Base-by-base conservation (phyloP, 2,113 vertebrate genomes). In the Zingel zingel region DNA sequence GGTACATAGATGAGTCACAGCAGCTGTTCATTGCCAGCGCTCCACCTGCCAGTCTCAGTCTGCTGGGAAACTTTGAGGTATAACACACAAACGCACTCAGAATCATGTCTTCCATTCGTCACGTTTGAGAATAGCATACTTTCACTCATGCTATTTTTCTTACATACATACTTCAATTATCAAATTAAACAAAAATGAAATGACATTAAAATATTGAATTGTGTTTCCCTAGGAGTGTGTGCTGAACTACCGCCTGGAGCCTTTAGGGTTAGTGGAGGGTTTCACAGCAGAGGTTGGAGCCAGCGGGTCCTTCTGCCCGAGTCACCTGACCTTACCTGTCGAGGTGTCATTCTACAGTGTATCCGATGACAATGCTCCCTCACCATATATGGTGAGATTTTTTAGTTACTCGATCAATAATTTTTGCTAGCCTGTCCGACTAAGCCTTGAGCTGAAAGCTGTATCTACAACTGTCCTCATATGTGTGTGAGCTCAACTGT, bases 61-160 rank as follows among this genome's bases (percentile, higher is more conserved):
- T 99, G 85, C 96, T 99, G 92, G 98, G 98, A 92, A 99, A 99
- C 95, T 99, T 99, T 95, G 98, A 99, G 98, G 98, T 99, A 97
- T 70, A 51, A 48, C 70, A 61, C 64, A 30, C 25, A 73, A 8
- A 74, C 27, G 61, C 65, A 45, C 73, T 45, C 68, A 58, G 4
- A 67, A 19, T 67, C 43, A 3, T 33, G 16, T 53, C 47, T 30
- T 21, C 47, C 63, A 27, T 27, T 43, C 8, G 36, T 59, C 0
- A 0, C 18, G 27, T 21, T 50, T 63, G 15, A 76, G 19, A 48
- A 6, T 19, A 13, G 53, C 2, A 43, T 61, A 47, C 36, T 13
- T 59, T 67, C 3, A 18, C 25, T 43, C 9, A 6, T 56, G 48
- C 30, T 50, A 50, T 63, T 47, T 63, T 23, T 33, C 30, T 12